Evolutionary conservation across 1,140 invertebrate genomes (phyloP).

Genomic region (Orius laevigatus): DNA sequence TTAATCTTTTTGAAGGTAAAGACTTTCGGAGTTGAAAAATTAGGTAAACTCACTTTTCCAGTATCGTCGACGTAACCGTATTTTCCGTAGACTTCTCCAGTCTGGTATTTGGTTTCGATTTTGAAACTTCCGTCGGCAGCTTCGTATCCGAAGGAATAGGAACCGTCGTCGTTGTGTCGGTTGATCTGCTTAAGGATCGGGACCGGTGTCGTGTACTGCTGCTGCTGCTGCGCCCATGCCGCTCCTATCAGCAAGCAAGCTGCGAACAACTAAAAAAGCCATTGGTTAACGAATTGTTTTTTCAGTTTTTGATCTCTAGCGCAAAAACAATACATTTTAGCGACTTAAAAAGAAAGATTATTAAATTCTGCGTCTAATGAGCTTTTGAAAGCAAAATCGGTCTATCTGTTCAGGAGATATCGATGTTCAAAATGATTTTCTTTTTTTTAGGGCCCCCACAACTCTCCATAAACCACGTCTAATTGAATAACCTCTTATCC

Average conservation of each 20-base stretch:
- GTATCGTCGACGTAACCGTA: slow-evolving; percentile 66
- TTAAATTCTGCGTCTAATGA: too few species aligned
- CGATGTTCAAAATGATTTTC: too few species aligned
- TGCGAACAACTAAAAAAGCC: slow-evolving; percentile 23
- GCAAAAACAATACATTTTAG: too few species aligned
- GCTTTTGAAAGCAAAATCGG: too few species aligned
- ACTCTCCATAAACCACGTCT: too few species aligned
- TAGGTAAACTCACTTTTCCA: slow-evolving; percentile 33
- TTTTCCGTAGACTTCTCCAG: slow-evolving; percentile 66
- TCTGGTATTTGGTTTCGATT: slow-evolving; percentile 72
- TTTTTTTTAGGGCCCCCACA: too few species aligned
- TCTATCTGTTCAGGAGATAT: too few species aligned
- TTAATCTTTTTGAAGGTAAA: too few species aligned
- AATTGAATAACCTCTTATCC: too few species aligned
- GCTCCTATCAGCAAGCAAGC: slow-evolving; percentile 18
- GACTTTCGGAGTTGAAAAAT: not conserved
- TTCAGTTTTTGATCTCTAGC: too few species aligned
- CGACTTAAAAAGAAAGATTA: too few species aligned
- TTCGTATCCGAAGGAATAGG: slow-evolving; percentile 77
- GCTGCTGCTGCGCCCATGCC: slow-evolving; percentile 22
- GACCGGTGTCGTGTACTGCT: slow-evolving; percentile 39
- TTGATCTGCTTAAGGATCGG: slow-evolving; percentile 55
- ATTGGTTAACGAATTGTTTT: too few species aligned
- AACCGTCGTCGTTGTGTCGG: slow-evolving; percentile 67
- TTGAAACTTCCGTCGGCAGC: slow-evolving; percentile 81